phyloP scores from a whole-genome alignment of 2,888 invertebrate genomes.

The Drosophila melanocephala region DNA sequence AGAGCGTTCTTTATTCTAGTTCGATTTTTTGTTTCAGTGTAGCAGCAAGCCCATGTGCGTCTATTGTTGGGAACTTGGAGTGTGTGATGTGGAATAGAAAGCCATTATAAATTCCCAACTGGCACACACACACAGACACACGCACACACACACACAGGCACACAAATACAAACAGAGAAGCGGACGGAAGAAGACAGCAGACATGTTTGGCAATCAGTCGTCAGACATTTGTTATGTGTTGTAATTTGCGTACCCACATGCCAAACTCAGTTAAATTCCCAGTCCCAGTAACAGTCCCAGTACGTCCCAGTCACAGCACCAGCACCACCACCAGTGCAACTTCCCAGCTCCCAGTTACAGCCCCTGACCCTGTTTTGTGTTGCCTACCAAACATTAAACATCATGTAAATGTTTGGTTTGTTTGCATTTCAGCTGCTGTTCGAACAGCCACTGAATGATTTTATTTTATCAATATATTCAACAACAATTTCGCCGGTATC shows the following conservation, averaged over 20 bases:
- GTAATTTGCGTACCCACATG: slow-evolving; percentile 71
- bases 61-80: slow-evolving; percentile 49
- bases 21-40: not conserved
- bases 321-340: not conserved
- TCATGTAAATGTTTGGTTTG: slow-evolving; percentile 69
- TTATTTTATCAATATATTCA: slow-evolving; percentile 54
- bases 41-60: slow-evolving; percentile 11
- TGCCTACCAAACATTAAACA: slow-evolving; percentile 66
- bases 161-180: not conserved
- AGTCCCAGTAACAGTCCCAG: not conserved
- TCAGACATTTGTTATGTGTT: slow-evolving; percentile 77
- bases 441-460: slow-evolving; percentile 19
- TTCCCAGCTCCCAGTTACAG: not conserved
- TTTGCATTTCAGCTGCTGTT: slow-evolving; percentile 33
- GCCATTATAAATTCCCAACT: slow-evolving; percentile 75
- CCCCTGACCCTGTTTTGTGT: slow-evolving; percentile 13
- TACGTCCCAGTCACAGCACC: not conserved
- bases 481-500: slow-evolving; percentile 33
- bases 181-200: slow-evolving; percentile 13
- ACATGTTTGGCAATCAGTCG: slow-evolving; percentile 71
- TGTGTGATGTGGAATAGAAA: slow-evolving; percentile 42
- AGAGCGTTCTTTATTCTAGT: not conserved
- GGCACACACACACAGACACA: slow-evolving; percentile 31
- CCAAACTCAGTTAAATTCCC: slow-evolving; percentile 17
- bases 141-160: not conserved